Evolutionary conservation across 1,140 invertebrate genomes (phyloP).

Genomic region (Bombus polaris): DNA sequence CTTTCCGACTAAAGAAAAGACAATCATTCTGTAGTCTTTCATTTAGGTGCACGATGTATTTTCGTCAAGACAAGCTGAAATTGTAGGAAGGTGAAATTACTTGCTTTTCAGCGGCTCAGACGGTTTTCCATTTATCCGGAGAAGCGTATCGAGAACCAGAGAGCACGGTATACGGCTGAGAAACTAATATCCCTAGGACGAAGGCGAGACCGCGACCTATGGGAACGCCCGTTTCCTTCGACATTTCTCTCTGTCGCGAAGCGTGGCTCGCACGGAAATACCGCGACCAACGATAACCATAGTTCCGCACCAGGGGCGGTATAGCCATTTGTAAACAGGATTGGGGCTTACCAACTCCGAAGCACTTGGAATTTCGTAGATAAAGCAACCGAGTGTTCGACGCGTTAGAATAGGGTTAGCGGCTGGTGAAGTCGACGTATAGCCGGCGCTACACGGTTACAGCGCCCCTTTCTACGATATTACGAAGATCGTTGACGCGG

Average conservation of each 20-base stretch:
- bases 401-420: slow-evolving; percentile 11
- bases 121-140: not conserved
- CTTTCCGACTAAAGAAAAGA: not conserved
- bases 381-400: slow-evolving; percentile 1
- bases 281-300: slow-evolving; percentile 34
- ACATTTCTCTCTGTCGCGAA: slow-evolving; percentile 27
- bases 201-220: not conserved
- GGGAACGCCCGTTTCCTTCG: not conserved
- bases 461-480: slow-evolving; percentile 42
- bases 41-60: not conserved
- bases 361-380: not conserved
- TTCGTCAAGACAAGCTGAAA: not conserved
- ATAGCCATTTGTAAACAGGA: slow-evolving; percentile 26
- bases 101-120: not conserved
- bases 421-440: slow-evolving; percentile 35
- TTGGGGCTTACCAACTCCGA: not conserved
- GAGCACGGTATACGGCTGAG: not conserved
- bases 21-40: not conserved
- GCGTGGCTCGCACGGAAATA: not conserved
- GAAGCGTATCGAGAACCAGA: not conserved
- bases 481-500: slow-evolving; percentile 47
- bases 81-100: not conserved
- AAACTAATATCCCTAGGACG: slow-evolving; percentile 13
- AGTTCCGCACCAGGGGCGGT: not conserved
- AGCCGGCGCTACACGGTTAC: not conserved